Percentiles rank a stretch among this genome's conserved stretches.
These are phyloP conservation scores for Heteromormyrus szaboi DNA, from an alignment of 2,797 vertebrate species.

Conservation along the genomic window DNA sequence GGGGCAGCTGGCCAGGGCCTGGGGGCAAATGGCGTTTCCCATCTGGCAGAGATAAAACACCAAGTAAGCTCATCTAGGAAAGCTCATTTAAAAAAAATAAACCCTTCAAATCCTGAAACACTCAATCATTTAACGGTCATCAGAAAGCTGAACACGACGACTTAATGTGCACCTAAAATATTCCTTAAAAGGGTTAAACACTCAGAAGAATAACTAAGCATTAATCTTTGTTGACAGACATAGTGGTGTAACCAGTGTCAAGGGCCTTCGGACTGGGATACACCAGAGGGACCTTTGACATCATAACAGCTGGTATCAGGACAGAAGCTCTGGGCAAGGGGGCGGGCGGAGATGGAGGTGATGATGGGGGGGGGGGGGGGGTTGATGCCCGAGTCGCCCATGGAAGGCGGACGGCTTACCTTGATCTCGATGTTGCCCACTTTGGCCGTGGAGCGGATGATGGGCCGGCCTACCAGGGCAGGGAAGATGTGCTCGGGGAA, in stretches of 20 bases:
- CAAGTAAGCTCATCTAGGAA: neutral
- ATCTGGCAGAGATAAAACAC: neutral
- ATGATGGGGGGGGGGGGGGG: neutral
- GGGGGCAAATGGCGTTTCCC: neutral
- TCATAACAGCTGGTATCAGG: neutral
- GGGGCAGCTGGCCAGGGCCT: neutral
- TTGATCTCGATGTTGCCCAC: conserved; percentile 89
- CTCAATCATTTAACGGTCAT: neutral
- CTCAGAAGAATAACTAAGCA: neutral
- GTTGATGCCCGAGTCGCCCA: neutral
- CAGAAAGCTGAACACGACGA: neutral
- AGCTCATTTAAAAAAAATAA: neutral
- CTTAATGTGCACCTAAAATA: neutral
- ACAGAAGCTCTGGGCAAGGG: neutral
- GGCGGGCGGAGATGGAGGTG: neutral
- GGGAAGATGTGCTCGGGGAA: conserved; percentile 87
- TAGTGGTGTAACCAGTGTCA: neutral
- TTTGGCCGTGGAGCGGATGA: conserved; percentile 85
- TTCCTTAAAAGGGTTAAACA: neutral
- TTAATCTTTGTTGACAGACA: neutral
- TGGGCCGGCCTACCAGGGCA: conserved; percentile 80
- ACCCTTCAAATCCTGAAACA: neutral
- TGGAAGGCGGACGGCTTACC: conserved; percentile 47
- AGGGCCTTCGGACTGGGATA: neutral
- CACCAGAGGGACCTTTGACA: neutral